These are phyloP conservation scores for Athrips mouffetella DNA, from an alignment of 2,888 invertebrate species.

Conservation along the genomic window DNA sequence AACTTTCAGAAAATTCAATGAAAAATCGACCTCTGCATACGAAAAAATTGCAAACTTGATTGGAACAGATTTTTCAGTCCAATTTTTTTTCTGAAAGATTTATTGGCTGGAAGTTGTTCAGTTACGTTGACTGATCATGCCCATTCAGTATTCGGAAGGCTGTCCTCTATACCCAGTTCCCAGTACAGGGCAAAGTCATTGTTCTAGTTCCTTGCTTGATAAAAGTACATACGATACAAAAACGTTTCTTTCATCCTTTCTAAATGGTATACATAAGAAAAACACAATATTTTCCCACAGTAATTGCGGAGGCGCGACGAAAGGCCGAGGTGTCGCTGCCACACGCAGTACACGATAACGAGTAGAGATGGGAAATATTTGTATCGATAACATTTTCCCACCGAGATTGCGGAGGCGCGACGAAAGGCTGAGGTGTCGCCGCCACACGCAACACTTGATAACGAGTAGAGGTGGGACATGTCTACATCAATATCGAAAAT, in stretches of 20 bases:
- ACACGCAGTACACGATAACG: constrained; percentile 46
- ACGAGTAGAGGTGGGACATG: constrained; percentile 38
- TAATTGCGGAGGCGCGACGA: constrained; percentile 49
- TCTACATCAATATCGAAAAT: background rate
- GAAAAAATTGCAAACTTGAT: no score
- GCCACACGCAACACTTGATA: constrained; percentile 49
- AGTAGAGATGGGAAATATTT: constrained; percentile 33
- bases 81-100: no score
- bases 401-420: constrained; percentile 46
- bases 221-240: background rate
- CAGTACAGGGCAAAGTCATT: no score
- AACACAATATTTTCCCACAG: constrained; percentile 27
- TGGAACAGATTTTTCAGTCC: no score
- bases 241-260: no score
- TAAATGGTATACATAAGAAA: background rate
- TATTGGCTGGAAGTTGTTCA: no score
- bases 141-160: no score
- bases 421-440: constrained; percentile 61
- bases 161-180: no score
- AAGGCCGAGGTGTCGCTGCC: constrained; percentile 62
- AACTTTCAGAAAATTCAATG: no score
- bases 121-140: no score
- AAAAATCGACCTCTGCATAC: no score
- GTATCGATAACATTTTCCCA: constrained; percentile 17
- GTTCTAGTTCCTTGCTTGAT: no score